Conservation (phyloP, 2,797 vertebrate species). For the Heliangelus exortis region DNA sequence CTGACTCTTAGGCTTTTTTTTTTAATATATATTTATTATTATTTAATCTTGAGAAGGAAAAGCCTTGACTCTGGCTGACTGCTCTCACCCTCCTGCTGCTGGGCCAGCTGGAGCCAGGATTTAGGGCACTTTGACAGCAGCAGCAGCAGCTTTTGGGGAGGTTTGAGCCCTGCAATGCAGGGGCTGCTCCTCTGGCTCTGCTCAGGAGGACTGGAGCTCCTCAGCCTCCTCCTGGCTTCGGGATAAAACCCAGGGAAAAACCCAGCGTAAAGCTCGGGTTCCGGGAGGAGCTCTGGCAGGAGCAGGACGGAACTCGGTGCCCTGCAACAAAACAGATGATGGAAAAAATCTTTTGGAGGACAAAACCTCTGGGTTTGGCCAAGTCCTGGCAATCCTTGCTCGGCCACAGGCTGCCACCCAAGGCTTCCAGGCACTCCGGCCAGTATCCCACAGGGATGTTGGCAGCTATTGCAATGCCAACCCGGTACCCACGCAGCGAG, state of each 20-base stretch:
- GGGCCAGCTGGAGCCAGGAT: conserved; percentile 20
- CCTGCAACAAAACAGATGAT: not conserved
- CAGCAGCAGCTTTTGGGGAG: not conserved
- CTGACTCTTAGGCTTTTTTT: not conserved
- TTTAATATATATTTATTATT: too few relatives aligned
- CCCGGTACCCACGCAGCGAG: rapidly evolving
- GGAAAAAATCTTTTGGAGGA: not conserved
- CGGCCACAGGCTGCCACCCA: rapidly evolving
- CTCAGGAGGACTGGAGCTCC: not conserved
- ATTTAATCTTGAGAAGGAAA: not conserved
- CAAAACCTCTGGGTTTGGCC: not conserved
- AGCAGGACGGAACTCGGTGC: not conserved
- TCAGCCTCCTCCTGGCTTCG: not conserved
- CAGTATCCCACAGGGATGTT: rapidly evolving
- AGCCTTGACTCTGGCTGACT: not conserved
- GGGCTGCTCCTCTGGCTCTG: rapidly evolving
- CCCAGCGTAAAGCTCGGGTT: too few relatives aligned
- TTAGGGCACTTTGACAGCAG: not conserved
- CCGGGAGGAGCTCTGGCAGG: too few relatives aligned
- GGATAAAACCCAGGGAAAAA: not conserved
- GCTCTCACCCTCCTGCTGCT: not conserved
- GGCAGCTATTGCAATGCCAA: not conserved
- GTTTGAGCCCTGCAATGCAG: not conserved
- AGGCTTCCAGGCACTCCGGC: rapidly evolving
- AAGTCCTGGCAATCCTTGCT: rapidly evolving